Base-by-base conservation (phyloP, 30 jellyfish, hydroid and myxozoan species). In the Chrysaora quinquecirrha region DNA sequence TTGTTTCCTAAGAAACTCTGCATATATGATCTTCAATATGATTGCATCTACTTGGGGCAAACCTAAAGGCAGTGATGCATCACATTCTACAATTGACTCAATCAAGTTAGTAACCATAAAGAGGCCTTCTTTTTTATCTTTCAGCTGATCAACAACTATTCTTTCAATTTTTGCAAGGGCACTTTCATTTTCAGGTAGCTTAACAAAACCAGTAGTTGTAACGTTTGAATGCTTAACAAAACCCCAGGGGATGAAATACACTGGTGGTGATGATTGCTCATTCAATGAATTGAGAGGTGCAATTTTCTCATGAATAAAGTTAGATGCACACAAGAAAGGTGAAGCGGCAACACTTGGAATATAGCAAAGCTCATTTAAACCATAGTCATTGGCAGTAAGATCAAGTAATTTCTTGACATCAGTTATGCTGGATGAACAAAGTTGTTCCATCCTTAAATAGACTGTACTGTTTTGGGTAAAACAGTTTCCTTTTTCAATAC, bases 241-340 rank as follows among this genome's bases (percentile, higher is more conserved):
- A 30, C 83, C 83, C 68, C 83, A 71, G 10, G 62, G 83, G 21
- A 71, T 33, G 64, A 73, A 48, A 32, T 73, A 73, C 3, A 38
- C 25, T 22, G 85, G 85, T 9, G 74, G 21, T 9, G n/a, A n/a
- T 0, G 28, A 34, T 18, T 18, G 30, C 22, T 73, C 28, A 2
- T 16, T 14, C 31, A 4, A 28, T 34, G 24, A 52, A 25, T 73
- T 30, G 31, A 9, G 73, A 19, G 7, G 25, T 22, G 3, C 3
- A 2, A 18, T 6, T 21, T 43, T 56, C 31, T 48, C 24, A 25
- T 0, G 48, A n/a, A 73, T 29, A 19, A 0, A 48, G 33, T 23
- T 25, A 18, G 85, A 73, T 20, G 74, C 54, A 73, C 25, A 73
- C 34, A 48, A 48, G 12, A 73, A 48, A 46, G 73, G 85, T 10